phyloP scores from a whole-genome alignment of 2,888 invertebrate genomes.

The Sphaerophoria taeniata region DNA sequence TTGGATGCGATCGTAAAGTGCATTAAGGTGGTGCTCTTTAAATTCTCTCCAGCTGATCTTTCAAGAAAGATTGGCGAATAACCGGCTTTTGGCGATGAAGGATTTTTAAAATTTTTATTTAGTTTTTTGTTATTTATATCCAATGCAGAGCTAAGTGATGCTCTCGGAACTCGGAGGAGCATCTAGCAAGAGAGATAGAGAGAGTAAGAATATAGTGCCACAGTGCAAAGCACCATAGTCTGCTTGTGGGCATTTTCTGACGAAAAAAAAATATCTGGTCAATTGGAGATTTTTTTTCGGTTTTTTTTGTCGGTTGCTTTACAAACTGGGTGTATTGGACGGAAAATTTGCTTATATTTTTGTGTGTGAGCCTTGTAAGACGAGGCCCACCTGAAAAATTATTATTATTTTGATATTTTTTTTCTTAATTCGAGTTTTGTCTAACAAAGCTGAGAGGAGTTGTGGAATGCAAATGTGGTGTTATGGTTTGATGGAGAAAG shows the following conservation, averaged over 20 bases:
- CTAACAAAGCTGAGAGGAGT: constrained; percentile 29
- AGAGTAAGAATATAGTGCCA: constrained; percentile 9
- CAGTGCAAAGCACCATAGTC: too few species aligned
- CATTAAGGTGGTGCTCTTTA: constrained; percentile 60
- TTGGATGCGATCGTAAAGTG: constrained; percentile 65
- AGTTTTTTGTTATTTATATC: too few species aligned
- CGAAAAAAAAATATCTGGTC: constrained; percentile 29
- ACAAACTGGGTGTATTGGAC: constrained; percentile 55
- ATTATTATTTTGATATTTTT: constrained; percentile 28
- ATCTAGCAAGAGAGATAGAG: constrained; percentile 34
- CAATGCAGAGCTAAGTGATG: constrained; percentile 27
- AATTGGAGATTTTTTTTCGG: constrained; percentile 8
- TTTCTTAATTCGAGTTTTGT: constrained; percentile 11
- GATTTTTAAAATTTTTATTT: background rate
- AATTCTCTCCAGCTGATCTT: constrained; percentile 39
- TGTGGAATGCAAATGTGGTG: constrained; percentile 27
- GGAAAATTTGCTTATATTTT: constrained; percentile 46
- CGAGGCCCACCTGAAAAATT: constrained; percentile 58
- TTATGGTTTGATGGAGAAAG: constrained; percentile 32
- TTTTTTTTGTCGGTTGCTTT: constrained; percentile 21
- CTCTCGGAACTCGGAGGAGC: constrained; percentile 55
- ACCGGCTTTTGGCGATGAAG: constrained; percentile 60
- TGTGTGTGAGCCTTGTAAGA: constrained; percentile 31
- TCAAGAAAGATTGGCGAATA: constrained; percentile 36
- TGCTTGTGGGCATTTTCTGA: constrained; percentile 30